Base-by-base conservation (phyloP, 2,888 invertebrate species). In the Acanthopleura granulata region DNA sequence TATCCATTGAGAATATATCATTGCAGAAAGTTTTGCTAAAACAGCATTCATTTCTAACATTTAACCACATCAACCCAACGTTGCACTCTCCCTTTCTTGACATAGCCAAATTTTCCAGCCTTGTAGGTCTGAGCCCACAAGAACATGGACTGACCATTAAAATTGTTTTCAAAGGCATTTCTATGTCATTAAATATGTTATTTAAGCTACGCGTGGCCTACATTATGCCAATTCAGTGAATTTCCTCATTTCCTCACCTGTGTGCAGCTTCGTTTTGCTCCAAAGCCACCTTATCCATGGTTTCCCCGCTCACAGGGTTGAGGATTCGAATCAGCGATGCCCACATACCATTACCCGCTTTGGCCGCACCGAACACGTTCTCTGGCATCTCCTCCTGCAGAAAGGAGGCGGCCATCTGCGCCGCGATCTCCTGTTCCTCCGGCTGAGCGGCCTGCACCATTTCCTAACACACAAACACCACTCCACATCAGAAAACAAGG, bases 181-280 rank as follows among this genome's bases (percentile, higher is more conserved):
- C 40, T 40, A 6, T 40, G 40, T 40, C 40, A 40, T 40, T 3
- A 40, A 40, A 40, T 40, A 9, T 40, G 40, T 40, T 40, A 40
- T 40, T 40, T 40, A 40, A 40, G 3, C 40, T 40, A 9, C 40
- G 9, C 9, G 40, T 40, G 9, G 9, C 4, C 9, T 6, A 40
- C 9, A 40, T 3, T 40, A 40, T 9, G 9, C 9, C 3, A 40
- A 40, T 40, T 40, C n/a, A n/a, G n/a, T n/a, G n/a, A n/a, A n/a
- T n/a, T 40, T 3, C 9, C 40, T 6, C 40, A 40, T 9, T 40
- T 40, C 9, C 40, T 40, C 82, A 94, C 89, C 97, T 95, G 91
- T 97, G 94, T 0, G 98, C 98, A 0, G 99, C 97, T 90, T 98
- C 97, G 91, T 99, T 99, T 91, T 99, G 99, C 80, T 96, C 96